Base-by-base conservation (phyloP, 2,113 vertebrate species). In the Clarias gariepinus region DNA sequence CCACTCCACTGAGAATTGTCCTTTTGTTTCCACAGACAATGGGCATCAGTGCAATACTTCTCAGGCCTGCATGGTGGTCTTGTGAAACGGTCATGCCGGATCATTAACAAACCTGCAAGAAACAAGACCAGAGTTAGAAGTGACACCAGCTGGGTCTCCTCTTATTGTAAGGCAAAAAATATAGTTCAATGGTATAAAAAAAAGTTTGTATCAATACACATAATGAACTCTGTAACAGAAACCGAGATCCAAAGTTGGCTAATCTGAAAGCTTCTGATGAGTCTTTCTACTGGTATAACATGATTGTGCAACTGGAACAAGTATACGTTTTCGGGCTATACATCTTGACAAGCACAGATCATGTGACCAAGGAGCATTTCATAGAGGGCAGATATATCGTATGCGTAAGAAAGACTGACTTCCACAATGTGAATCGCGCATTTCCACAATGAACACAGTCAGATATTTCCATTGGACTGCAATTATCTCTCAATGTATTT, bases 71-170 rank as follows among this genome's bases (percentile, higher is more conserved):
- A 63, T 74, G 41, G 41, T 36, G 69, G 4, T 64, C 68, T 53
- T 71, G 80, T 86, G 52, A 71, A 86, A 76, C 30, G 30, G 64
- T 83, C 80, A 77, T 77, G 47, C 86, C 71, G 76, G 80, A 87
- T 83, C 58, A 74, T 47, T 66, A 16, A 55, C 25, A 36, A 12
- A 12, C 41, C 86, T 81, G 55, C 33, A 71, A 81, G 16, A 81
- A 36, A 79, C 19, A 85, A 47, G n/a, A 66, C 4, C 12, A 57
- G 21, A 68, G 19, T 79, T 36, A 68, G 18, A 12, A 55, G 58
- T 2, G 11, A 25, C 41, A 79, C 55, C 4, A 78, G 3, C 28
- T 78, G 25, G 66, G 61, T 36, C 6, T 19, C 6, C 15, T 52
- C 36, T 16, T 53, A 15, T 10, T 52, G 52, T 52, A 12, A 12